Evolutionary conservation across 2,113 vertebrate genomes (phyloP), one percentile per base, ranked within the genome.

Genomic region (Numida meleagris): DNA sequence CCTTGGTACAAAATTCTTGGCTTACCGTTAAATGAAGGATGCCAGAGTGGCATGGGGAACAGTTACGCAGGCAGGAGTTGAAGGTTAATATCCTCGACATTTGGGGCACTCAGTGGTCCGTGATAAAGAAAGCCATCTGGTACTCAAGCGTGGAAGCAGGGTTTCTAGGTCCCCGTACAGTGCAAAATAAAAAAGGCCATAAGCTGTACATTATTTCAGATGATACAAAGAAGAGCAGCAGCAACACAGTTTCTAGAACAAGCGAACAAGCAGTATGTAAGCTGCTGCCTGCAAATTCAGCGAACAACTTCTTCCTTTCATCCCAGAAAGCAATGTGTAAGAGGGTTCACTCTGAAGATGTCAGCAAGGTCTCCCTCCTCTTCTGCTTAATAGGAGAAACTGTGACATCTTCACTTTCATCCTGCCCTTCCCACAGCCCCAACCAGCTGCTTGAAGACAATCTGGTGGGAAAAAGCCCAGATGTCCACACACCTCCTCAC

Each of bases 271-370:
- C 9, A 61, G 34, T 46, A 43, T 19, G 18, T 31, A 10, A 29
- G 4, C 48, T 8, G 15, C 12, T 33, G 31, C 7, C 15, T 63
- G 12, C 8, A 33, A 63, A 73, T 58, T 20, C 33, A n/a, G 48
- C 20, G 38, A 92, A 27, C 33, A 6, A 43, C 14, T 58, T 66
- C 21, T 72, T 62, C 4, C 31, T 24, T 43, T 53, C 7, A 0
- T 34, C 9, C 6, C 42, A 77, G 23, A 10, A 76, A 72, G 14
- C 3, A 80, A 33, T 25, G 4, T 10, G 7, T 72, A 42, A 67
- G 25, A 57, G 36, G 2, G 5, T 2, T 9, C 31, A 0, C 10
- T 29, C 4, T 25, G 46, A 17, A 67, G 7, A 45, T 9, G 24
- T 63, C 7, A 2, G 11, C 9, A 20, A 70, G 2, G 10, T 36